phyloP scores from a whole-genome alignment of 1,140 invertebrate species.

The Xylocopa sonorina region DNA sequence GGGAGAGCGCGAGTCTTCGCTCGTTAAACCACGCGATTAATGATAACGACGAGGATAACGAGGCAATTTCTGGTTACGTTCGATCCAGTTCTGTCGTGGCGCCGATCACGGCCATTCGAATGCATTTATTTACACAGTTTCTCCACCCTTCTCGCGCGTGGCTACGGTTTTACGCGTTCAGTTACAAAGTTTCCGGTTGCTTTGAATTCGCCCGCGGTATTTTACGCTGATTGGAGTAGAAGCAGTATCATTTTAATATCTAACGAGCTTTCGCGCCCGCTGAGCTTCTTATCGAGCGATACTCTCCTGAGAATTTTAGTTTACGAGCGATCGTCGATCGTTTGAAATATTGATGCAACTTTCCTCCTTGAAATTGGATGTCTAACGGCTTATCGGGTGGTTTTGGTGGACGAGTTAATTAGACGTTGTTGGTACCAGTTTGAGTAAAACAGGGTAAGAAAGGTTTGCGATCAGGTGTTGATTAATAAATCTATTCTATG shows the following conservation, averaged over 20 bases:
- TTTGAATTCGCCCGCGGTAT: not conserved
- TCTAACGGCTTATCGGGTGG: not conserved
- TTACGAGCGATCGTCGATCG: not conserved
- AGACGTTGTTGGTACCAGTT: no score
- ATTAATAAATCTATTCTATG: no score
- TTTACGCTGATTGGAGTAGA: constrained; percentile 19
- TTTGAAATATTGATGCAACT: constrained; percentile 7
- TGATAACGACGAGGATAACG: constrained; percentile 63
- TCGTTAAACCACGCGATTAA: constrained; percentile 67
- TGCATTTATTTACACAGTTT: constrained; percentile 51
- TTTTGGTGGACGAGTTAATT: not conserved
- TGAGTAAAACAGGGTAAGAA: no score
- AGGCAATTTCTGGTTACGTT: constrained; percentile 61
- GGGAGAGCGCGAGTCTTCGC: constrained; percentile 52
- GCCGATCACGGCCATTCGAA: constrained; percentile 32
- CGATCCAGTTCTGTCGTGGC: constrained; percentile 30
- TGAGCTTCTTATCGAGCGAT: not conserved
- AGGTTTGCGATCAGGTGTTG: no score
- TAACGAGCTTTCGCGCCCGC: not conserved
- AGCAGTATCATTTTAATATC: not conserved
- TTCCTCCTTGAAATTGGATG: not conserved
- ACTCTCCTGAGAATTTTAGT: constrained; percentile 25
- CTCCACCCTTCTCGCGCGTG: not conserved
- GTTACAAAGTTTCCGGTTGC: not conserved
- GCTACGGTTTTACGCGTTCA: not conserved